Percentiles rank a stretch among this genome's conserved stretches.
Conservation (phyloP, 2,888 invertebrate genomes). For the Melanostoma mellinum region DNA sequence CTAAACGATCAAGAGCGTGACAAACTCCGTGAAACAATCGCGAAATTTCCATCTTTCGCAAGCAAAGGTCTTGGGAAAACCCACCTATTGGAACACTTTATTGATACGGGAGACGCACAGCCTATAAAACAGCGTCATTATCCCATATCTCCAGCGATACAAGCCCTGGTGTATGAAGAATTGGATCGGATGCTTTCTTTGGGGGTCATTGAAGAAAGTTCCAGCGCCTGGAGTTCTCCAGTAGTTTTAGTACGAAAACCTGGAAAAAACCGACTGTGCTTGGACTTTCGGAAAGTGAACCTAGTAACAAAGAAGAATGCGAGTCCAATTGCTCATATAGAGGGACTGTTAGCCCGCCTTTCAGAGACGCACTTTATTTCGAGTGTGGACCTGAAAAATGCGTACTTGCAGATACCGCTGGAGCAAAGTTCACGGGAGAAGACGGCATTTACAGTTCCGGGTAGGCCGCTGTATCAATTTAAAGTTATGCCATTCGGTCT, state of each 20-base stretch:
- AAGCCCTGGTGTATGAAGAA: slow-evolving; percentile 71
- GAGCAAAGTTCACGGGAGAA: not conserved
- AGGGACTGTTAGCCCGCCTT: slow-evolving; percentile 10
- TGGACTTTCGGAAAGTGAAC: slow-evolving; percentile 16
- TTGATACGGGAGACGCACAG: not conserved
- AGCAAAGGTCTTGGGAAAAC: not conserved
- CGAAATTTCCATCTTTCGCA: not conserved
- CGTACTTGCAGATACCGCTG: slow-evolving; percentile 17
- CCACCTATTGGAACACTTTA: not conserved
- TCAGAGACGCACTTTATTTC: slow-evolving; percentile 9
- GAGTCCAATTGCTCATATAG: slow-evolving; percentile 10
- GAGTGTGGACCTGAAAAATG: slow-evolving; percentile 19
- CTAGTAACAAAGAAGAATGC: slow-evolving; percentile 8
- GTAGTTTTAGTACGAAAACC: slow-evolving; percentile 49
- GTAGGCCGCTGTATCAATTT: not conserved
- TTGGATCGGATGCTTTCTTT: slow-evolving; percentile 76
- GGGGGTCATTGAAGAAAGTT: slow-evolving; percentile 75
- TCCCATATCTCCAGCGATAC: slow-evolving; percentile 53
- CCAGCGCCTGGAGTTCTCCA: slow-evolving; percentile 76
- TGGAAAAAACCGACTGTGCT: not conserved
- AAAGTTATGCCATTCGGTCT: slow-evolving; percentile 4
- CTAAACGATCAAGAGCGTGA: not conserved
- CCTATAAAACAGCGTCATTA: slow-evolving; percentile 64
- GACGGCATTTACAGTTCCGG: not conserved
- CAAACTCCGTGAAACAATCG: not conserved